Conservation (phyloP, 2,888 invertebrate genomes). For the Drosophila nigricruria region DNA sequence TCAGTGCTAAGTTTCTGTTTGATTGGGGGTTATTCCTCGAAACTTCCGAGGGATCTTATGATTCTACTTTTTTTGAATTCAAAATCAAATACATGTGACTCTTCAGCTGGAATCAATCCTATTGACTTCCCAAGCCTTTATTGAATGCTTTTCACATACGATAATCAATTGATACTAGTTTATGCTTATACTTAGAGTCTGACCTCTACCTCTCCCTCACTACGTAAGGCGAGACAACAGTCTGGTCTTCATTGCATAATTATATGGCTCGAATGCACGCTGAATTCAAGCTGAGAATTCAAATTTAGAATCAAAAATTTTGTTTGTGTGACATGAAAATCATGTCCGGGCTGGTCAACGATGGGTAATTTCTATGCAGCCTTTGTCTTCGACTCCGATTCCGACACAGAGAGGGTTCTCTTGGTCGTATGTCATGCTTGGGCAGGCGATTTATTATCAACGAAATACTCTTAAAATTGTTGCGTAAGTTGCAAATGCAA, state of each 20-base stretch:
- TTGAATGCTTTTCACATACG: too few relatives aligned
- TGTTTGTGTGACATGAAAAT: conserved; percentile 16
- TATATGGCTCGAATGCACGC: background rate
- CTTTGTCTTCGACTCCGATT: conserved; percentile 19
- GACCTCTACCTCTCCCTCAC: background rate
- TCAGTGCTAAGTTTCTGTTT: background rate
- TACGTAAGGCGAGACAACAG: too few relatives aligned
- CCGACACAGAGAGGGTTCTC: background rate
- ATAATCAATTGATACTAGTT: background rate
- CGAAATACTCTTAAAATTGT: conserved; percentile 81
- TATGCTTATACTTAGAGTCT: background rate
- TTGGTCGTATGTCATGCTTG: conserved; percentile 73
- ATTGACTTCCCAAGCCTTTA: too few relatives aligned
- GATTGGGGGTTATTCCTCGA: too few relatives aligned
- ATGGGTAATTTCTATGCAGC: conserved; percentile 15
- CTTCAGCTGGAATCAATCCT: too few relatives aligned
- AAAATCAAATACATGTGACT: background rate
- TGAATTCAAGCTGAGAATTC: background rate
- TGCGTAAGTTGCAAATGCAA: conserved; percentile 59
- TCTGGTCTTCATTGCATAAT: background rate
- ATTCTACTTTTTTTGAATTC: too few relatives aligned
- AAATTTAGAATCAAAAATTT: conserved; percentile 3
- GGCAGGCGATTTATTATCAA: conserved; percentile 83
- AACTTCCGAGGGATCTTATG: too few relatives aligned
- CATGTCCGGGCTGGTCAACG: conserved; percentile 11